These are phyloP conservation scores for Miltochrista miniata DNA, from an alignment of 2,888 invertebrate genomes.

Conservation along the genomic window DNA sequence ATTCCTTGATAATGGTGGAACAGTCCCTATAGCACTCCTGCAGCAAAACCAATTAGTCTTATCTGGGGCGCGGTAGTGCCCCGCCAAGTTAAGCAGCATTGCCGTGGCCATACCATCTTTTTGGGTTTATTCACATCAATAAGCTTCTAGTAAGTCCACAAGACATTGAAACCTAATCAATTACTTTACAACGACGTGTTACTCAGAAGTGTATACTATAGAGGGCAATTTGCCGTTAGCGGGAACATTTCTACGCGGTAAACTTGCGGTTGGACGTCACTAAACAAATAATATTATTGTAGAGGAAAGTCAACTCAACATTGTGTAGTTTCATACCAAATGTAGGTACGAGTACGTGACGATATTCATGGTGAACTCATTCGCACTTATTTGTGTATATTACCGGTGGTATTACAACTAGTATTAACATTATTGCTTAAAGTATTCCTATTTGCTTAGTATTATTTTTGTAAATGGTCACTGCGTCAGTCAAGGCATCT, in stretches of 20 bases:
- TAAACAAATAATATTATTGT: conserved; percentile 3
- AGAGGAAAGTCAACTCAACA: conserved; percentile 10
- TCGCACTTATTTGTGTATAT: background rate
- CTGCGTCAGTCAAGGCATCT: too few relatives aligned
- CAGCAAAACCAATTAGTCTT: too few relatives aligned
- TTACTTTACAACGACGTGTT: background rate
- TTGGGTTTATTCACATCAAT: too few relatives aligned
- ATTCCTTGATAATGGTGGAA: too few relatives aligned
- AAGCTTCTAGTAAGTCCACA: conserved; percentile 1
- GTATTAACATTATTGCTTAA: too few relatives aligned
- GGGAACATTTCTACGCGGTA: conserved; percentile 8
- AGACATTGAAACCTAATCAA: background rate
- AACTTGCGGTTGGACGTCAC: conserved; percentile 14
- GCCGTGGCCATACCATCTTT: too few relatives aligned
- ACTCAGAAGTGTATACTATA: conserved; percentile 5
- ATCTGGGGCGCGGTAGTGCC: too few relatives aligned
- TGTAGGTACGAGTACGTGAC: background rate
- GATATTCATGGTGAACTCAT: background rate
- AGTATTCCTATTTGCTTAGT: too few relatives aligned
- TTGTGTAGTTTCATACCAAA: background rate
- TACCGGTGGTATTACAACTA: too few relatives aligned
- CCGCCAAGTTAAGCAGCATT: too few relatives aligned
- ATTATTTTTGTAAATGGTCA: too few relatives aligned
- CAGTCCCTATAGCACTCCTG: too few relatives aligned
- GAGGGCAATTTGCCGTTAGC: conserved; percentile 8